These are phyloP conservation scores for Diachasma alloeum DNA, from an alignment of 1,140 invertebrate genomes.

Conservation along the genomic window DNA sequence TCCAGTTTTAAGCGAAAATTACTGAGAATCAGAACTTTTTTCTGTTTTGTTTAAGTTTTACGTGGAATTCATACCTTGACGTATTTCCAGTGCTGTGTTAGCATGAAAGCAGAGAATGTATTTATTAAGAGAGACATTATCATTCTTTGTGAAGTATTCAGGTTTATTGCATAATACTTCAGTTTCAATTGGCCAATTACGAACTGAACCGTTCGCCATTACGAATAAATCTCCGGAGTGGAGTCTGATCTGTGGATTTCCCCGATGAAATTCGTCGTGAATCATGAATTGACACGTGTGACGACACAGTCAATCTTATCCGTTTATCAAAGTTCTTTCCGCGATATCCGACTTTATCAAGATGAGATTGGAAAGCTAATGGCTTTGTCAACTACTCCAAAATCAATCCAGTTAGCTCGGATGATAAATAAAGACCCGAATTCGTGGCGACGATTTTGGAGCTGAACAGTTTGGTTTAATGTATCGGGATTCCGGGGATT, in stretches of 20 bases:
- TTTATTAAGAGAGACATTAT: conserved; percentile 2
- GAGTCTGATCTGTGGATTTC: not conserved
- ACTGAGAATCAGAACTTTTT: no score
- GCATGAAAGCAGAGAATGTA: conserved; percentile 54
- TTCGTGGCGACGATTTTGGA: not conserved
- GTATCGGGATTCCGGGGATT: conserved; percentile 23
- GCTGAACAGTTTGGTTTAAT: conserved; percentile 10
- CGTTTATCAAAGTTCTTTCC: no score
- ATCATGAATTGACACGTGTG: not conserved
- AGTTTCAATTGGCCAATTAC: not conserved
- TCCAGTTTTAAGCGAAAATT: no score
- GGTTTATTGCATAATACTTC: not conserved
- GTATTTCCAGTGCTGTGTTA: conserved; percentile 82
- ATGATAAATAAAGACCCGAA: not conserved
- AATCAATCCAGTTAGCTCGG: not conserved
- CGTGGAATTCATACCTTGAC: conserved; percentile 72
- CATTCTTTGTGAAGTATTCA: not conserved
- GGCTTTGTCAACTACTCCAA: not conserved
- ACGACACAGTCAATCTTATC: no score
- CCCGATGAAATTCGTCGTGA: not conserved
- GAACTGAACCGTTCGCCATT: not conserved
- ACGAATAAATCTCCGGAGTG: not conserved
- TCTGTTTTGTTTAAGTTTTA: not conserved
- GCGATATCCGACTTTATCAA: not conserved
- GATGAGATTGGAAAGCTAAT: not conserved